These are phyloP conservation scores for Cartodere bifasciata DNA, from an alignment of 2,888 invertebrate genomes.

Conservation along the genomic window DNA sequence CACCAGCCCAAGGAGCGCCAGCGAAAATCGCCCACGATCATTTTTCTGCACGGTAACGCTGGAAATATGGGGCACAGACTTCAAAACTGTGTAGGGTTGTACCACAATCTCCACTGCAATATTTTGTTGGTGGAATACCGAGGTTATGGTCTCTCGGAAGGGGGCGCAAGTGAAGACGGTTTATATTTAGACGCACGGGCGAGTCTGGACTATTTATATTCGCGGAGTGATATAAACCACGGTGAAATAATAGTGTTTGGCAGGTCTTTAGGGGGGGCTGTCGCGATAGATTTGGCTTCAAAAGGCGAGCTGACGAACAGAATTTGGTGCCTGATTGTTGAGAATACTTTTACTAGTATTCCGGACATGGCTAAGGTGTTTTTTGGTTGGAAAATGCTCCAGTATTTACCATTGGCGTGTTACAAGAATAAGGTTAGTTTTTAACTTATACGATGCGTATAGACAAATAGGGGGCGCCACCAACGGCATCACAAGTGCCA, in stretches of 20 bases:
- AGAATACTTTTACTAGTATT: constrained; percentile 92
- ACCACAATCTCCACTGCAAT: constrained; percentile 70
- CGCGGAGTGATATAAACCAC: constrained; percentile 71
- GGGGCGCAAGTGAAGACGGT: constrained; percentile 76
- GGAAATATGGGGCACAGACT: constrained; percentile 92
- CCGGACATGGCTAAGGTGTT: constrained; percentile 83
- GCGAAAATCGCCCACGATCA: constrained; percentile 63
- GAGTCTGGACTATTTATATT: constrained; percentile 71
- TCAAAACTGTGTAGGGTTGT: constrained; percentile 78
- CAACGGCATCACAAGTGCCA: too few species aligned
- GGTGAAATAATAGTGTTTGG: constrained; percentile 82
- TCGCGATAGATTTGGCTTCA: constrained; percentile 77
- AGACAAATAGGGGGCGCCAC: too few species aligned
- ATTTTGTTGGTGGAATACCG: constrained; percentile 89
- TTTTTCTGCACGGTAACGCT: constrained; percentile 93
- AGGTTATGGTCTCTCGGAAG: constrained; percentile 87
- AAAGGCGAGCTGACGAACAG: constrained; percentile 62
- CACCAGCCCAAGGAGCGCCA: constrained; percentile 56
- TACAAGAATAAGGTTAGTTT: constrained; percentile 79
- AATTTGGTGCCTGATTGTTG: constrained; percentile 78
- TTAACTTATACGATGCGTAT: constrained; percentile 1
- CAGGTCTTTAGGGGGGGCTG: constrained; percentile 82
- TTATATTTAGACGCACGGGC: constrained; percentile 79
- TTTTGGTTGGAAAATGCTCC: constrained; percentile 57
- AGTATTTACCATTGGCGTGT: constrained; percentile 67